phyloP scores from a whole-genome alignment of 2,888 invertebrate genomes.

The Drosophila acutilabella region DNA sequence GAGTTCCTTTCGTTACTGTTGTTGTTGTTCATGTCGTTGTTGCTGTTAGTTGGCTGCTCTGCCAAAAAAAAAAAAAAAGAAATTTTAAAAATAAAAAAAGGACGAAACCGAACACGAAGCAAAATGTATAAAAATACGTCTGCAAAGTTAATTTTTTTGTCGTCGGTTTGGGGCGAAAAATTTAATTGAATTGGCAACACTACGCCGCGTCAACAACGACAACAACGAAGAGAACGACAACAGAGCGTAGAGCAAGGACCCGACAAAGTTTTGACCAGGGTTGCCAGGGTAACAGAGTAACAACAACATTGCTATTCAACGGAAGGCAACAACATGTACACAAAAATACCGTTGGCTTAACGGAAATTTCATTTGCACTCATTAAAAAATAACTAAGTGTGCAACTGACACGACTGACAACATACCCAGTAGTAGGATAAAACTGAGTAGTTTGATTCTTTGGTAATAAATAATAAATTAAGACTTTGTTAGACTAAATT shows the following conservation, averaged over 20 bases:
- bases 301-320: constrained; percentile 21
- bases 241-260: constrained; percentile 12
- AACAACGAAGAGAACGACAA: constrained; percentile 3
- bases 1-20: constrained; percentile 30
- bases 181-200: constrained; percentile 74
- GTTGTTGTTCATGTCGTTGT: constrained; percentile 24
- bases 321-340: constrained; percentile 20
- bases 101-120: constrained; percentile 35
- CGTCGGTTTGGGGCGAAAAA: constrained; percentile 47
- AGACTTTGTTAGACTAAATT: too few species aligned
- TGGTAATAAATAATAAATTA: too few species aligned
- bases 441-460: too few species aligned
- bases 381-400: constrained; percentile 58
- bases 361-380: constrained; percentile 72
- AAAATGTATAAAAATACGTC: constrained; percentile 58
- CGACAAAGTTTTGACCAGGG: constrained; percentile 49
- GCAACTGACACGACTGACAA: not conserved
- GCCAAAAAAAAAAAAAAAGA: constrained; percentile 29
- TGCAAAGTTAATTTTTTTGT: constrained; percentile 64
- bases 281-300: constrained; percentile 49
- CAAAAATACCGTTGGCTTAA: constrained; percentile 42
- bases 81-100: constrained; percentile 15
- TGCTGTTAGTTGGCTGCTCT: constrained; percentile 44
- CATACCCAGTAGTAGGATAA: constrained; percentile 29
- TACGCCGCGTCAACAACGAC: constrained; percentile 27